phyloP scores from a whole-genome alignment of 1,140 invertebrate species.

The Drosophila varians region DNA sequence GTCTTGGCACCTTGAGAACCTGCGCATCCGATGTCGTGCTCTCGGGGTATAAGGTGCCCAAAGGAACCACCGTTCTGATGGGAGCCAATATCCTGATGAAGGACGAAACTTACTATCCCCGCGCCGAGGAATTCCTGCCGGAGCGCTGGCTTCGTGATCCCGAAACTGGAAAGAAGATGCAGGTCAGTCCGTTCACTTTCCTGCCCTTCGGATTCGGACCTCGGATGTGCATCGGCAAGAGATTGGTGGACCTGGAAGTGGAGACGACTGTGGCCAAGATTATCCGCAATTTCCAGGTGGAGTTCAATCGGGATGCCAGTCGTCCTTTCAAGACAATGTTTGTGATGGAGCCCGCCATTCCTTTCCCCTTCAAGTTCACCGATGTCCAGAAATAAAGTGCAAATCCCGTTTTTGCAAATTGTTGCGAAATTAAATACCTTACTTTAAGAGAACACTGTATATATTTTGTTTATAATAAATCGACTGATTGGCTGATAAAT shows the following conservation, averaged over 20 bases:
- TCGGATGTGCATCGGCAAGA: conserved; percentile 85
- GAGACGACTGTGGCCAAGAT: conserved; percentile 86
- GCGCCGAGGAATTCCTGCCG: conserved; percentile 88
- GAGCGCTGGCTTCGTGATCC: conserved; percentile 89
- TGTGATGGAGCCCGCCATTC: conserved; percentile 52
- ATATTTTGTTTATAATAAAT: conserved; percentile 5
- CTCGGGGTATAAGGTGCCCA: conserved; percentile 91
- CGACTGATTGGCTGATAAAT: background rate
- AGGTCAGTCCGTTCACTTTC: conserved; percentile 54
- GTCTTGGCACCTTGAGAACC: conserved; percentile 91
- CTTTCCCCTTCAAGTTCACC: conserved; percentile 61
- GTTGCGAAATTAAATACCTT: conserved; percentile 15
- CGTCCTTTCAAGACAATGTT: conserved; percentile 56
- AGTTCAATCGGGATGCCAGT: conserved; percentile 83
- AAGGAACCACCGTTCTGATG: conserved; percentile 84
- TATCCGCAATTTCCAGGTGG: conserved; percentile 85
- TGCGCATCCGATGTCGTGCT: conserved; percentile 89
- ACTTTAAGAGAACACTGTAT: background rate
- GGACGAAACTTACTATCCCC: conserved; percentile 85
- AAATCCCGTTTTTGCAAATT: background rate
- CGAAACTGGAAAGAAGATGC: conserved; percentile 33
- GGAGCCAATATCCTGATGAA: conserved; percentile 41
- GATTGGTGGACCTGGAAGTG: conserved; percentile 89
- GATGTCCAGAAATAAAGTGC: conserved; percentile 35
- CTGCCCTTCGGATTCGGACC: conserved; percentile 87